A percentile compares a stretch with the other conserved stretches of the same genome.
Conservation (phyloP, 2,797 vertebrate genomes). For the Danio jaintianensis region DNA sequence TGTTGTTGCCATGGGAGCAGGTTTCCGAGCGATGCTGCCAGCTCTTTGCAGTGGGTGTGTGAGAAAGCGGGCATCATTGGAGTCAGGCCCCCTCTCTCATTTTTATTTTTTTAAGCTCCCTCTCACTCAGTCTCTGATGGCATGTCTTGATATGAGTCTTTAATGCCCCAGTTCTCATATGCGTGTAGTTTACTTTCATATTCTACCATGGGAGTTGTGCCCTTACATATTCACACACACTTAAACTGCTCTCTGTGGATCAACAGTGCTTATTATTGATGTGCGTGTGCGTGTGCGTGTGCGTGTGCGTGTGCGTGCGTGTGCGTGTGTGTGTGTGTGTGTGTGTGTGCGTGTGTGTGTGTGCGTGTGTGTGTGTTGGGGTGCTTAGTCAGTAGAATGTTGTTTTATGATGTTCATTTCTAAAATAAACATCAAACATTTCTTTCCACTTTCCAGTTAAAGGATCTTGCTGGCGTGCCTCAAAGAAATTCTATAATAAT, state of each 20-base stretch:
- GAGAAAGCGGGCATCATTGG: constrained; percentile 35
- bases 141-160: constrained; percentile 43
- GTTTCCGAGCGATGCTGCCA: constrained; percentile 41
- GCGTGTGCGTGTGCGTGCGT: no score
- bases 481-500: background rate
- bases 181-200: background rate
- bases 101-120: background rate
- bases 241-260: background rate
- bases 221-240: constrained; percentile 21
- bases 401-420: background rate
- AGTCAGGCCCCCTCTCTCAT: constrained; percentile 3
- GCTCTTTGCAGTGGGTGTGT: constrained; percentile 40
- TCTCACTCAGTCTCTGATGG: constrained; percentile 30
- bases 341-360: no score
- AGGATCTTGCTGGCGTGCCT: background rate
- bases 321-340: no score
- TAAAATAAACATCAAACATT: background rate
- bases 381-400: background rate
- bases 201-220: constrained; percentile 21
- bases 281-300: no score
- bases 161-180: constrained; percentile 26
- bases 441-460: background rate
- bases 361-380: no score
- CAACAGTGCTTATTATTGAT: constrained; percentile 5
- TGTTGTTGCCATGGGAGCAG: constrained; percentile 53